Evolutionary conservation across 2,113 vertebrate genomes (phyloP), one percentile per base, ranked within the genome.

Genomic region (Pluvialis apricaria): DNA sequence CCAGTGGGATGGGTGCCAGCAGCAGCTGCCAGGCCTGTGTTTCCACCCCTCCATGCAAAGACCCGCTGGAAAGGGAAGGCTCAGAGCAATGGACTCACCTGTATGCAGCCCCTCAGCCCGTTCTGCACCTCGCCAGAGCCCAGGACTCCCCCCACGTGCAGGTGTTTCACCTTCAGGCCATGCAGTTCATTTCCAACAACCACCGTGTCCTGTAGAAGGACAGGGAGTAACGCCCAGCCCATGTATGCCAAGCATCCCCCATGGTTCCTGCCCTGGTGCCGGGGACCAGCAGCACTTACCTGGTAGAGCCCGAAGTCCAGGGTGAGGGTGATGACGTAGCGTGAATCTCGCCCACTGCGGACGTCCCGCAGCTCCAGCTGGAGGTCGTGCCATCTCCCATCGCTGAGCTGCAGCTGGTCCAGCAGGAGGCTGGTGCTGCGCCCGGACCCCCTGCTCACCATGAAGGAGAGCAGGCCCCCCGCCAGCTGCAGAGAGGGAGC

Each of bases 291-390:
- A 87, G 92, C 93, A 77, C 52, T 84, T 93, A 99, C 99, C 99
- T 99, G 99, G 96, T 99, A 99, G 45, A 99, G 98, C 76, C 99
- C 99, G 9, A 99, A 99, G 97, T 99, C 99, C 62, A 99, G 96
- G 49, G 98, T 98, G 78, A 99, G 97, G 26, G 99, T 99, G 84
- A 99, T 99, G 18, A 99, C 97, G 1, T 99, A 99, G 82, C 98
- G 98, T 0, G 98, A 98, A 81, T 99, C 99, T 11, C 98, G 97
- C 45, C 99, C 99, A 2, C 98, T 99, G 85, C 96, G 99, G 64
- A 99, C 98, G 0, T 99, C 99, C 64, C 98, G 98, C 83, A 99
- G 98, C 96, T 99, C 99, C 93, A 99, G 98, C 93, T 99, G 99
- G 54, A 99, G 98, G 97, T 99, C 99, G 0, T 99, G 99, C 99